Percentiles rank a stretch among this genome's conserved stretches.
Conservation (phyloP, 2,113 vertebrate genomes). For the Anser brachyrhynchus region DNA sequence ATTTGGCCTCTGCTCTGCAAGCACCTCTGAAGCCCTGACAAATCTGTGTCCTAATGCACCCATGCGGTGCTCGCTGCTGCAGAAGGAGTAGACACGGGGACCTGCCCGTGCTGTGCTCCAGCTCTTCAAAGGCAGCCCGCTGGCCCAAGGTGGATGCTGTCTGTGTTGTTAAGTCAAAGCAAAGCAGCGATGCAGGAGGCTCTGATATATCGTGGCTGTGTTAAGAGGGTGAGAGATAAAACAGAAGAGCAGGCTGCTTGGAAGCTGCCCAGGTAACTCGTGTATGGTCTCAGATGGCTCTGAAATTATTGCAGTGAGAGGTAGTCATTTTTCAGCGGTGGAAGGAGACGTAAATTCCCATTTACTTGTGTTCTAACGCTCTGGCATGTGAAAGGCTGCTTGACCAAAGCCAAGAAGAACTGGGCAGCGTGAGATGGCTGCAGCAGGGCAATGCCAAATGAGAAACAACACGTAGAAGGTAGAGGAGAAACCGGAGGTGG, state of each 20-base stretch:
- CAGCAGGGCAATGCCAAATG: rapidly evolving
- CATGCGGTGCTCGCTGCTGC: background rate
- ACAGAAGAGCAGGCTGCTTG: background rate
- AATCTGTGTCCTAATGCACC: background rate
- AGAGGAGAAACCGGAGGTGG: background rate
- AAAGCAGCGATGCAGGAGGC: background rate
- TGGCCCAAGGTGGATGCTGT: background rate
- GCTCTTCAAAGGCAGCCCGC: background rate
- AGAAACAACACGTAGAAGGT: background rate
- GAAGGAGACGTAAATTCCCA: background rate
- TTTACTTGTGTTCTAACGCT: background rate
- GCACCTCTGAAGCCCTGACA: background rate
- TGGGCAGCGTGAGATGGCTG: rapidly evolving
- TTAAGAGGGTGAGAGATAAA: background rate
- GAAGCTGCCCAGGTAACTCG: background rate
- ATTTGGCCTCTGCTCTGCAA: background rate
- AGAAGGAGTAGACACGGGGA: background rate
- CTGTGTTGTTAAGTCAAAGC: background rate
- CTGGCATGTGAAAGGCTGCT: background rate
- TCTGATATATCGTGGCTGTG: background rate
- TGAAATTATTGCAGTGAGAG: background rate
- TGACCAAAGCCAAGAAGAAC: background rate
- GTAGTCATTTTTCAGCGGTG: background rate
- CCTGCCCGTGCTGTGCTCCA: background rate
- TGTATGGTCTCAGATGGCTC: background rate